Base-by-base conservation (phyloP, 2,797 vertebrate genomes). In the Esox masquinongy region DNA sequence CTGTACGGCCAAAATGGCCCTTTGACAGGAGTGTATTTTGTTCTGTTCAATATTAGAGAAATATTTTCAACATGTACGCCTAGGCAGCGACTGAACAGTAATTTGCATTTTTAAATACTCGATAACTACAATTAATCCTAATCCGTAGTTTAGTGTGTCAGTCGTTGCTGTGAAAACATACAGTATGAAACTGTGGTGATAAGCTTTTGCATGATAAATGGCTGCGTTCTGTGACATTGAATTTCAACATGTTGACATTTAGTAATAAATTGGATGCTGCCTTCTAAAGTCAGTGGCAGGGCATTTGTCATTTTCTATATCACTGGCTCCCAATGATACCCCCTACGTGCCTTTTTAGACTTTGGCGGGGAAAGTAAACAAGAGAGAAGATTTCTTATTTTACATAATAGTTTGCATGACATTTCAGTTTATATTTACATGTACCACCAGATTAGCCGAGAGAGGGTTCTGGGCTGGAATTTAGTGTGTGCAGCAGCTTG, bases 251-350 rank as follows among this genome's bases (percentile, higher is more conserved):
- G 68, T 59, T 90, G 84, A 85, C 85, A 87, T 88, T 89, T 76
- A 74, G 74, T 82, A 83, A 88, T 80, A 74, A 73, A 77, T 74
- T 75, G 51, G 69, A 78, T 43, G 11, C 70, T 24, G 2, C 19
- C 70, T n/a, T 2, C 19, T 17, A 0, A 26, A 68, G 75, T n/a
- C 14, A 64, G 73, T 66, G 82, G 80, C 83, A 83, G 76, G 76
- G 78, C 83, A 85, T 85, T 85, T 84, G 83, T 86, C 83, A 84
- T 76, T 72, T 82, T 73, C 80, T 82, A 53, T 83, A 84, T 77
- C 69, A 72, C 70, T 72, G 6, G 16, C 31, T 36, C 50, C 50
- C 49, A 68, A 49, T 29, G 47, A 29, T 50, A 16, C 6, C 22
- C 43, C 66, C 24, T 43, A 43, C 39, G 5, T 43, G 39, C 39